Evolutionary conservation across 2,113 vertebrate species (phyloP).

Genomic region (Chloebia gouldiae): DNA sequence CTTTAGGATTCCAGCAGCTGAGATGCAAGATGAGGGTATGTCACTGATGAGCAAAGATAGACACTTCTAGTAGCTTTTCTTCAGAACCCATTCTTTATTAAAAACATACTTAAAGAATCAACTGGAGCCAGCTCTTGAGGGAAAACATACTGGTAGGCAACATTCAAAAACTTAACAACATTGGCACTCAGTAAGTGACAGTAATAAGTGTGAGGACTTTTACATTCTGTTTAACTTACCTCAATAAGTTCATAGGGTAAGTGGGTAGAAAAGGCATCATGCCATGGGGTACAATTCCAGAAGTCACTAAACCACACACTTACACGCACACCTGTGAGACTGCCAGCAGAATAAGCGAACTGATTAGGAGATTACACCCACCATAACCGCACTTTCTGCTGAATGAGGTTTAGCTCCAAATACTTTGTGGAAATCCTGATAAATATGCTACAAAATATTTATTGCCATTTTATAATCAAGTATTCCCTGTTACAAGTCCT

Average conservation of each 20-base stretch:
- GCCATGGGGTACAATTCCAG: background rate
- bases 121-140: background rate
- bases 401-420: background rate
- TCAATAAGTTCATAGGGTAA: background rate
- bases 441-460: background rate
- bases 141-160: background rate
- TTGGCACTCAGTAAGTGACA: background rate
- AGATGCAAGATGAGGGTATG: fast-evolving
- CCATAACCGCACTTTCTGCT: background rate
- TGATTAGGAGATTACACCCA: background rate
- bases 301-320: background rate
- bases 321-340: fast-evolving
- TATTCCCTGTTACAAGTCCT: background rate
- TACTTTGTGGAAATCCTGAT: background rate
- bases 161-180: background rate
- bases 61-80: background rate
- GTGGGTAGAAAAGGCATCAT: background rate
- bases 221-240: background rate
- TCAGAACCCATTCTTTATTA: background rate
- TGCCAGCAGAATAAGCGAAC: background rate
- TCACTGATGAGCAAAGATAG: background rate
- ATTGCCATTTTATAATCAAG: background rate
- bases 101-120: background rate
- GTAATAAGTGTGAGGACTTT: background rate
- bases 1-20: background rate